phyloP scores from a whole-genome alignment of 2,797 vertebrate species.

The Hoplostethus mediterraneus region DNA sequence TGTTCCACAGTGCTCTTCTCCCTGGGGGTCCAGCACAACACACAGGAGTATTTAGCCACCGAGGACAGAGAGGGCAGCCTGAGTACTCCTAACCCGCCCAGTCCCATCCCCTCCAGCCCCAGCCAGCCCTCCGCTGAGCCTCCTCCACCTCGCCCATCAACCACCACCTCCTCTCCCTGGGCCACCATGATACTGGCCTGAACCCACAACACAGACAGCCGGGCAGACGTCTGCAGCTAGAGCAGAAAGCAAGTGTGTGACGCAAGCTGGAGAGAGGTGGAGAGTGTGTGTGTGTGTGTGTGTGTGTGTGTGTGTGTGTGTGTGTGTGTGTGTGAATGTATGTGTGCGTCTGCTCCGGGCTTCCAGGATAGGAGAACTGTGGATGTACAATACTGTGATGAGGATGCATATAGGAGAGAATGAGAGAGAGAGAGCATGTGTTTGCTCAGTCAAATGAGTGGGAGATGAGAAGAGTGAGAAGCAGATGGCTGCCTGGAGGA shows the following conservation, averaged over 20 bases:
- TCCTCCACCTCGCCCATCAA: slow-evolving; percentile 42
- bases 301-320: neutral
- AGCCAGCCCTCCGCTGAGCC: slow-evolving; percentile 66
- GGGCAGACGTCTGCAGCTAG: slow-evolving; percentile 28
- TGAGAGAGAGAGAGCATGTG: slow-evolving; percentile 43
- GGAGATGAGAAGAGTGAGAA: slow-evolving; percentile 59
- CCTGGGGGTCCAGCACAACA: slow-evolving; percentile 95
- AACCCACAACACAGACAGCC: slow-evolving; percentile 27
- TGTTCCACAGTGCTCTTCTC: slow-evolving; percentile 96
- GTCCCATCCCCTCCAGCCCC: slow-evolving; percentile 70
- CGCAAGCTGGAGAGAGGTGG: neutral
- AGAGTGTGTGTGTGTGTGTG: neutral
- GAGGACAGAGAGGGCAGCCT: slow-evolving; percentile 87
- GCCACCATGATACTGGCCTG: slow-evolving; percentile 68
- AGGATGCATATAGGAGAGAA: slow-evolving; percentile 1
- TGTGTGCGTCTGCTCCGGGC: neutral
- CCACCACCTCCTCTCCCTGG: slow-evolving; percentile 65
- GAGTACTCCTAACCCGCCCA: slow-evolving; percentile 84
- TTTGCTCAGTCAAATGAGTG: slow-evolving; percentile 56
- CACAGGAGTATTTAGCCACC: slow-evolving; percentile 92
- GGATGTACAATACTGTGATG: slow-evolving; percentile 4
- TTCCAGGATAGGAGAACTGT: slow-evolving; percentile 5
- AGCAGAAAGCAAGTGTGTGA: slow-evolving; percentile 21
- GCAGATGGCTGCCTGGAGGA: slow-evolving; percentile 64
- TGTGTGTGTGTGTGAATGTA: neutral